Base-by-base conservation (phyloP, 2,888 invertebrate species). In the Kryphioiulus occultus region DNA sequence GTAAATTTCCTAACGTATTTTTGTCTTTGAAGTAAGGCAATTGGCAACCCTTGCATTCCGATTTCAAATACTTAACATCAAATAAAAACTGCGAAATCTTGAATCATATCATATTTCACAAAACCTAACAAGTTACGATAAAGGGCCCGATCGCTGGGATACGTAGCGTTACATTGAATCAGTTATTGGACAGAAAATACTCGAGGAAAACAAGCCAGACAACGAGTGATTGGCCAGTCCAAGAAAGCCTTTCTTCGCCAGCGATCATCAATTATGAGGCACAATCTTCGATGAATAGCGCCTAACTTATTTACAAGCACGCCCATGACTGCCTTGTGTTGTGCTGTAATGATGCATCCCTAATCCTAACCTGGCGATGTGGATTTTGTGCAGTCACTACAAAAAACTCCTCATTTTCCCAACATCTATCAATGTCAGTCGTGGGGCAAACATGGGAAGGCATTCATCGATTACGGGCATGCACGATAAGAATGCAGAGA, bases 371-470 rank as follows among this genome's bases (percentile, higher is more conserved):
- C 26, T 26, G 22, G 26, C 26, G 68, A 68, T 68, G 68, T 68
- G 68, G 68, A 68, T 68, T 68, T 26, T 68, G 26, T 53, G 68
- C n/a, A 68, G 68, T 26, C 68, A 68, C 26, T 12, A 68, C 68
- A 68, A 68, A 68, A 53, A 68, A 68, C 68, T 26, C 26, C 68
- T 68, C 68, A 68, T 68, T 68, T 68, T 68, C 68, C 26, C 68
- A 68, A 68, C 68, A 68, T 68, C 68, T 68, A 68, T 68, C 68
- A 68, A 68, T 68, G 68, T 68, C 68, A 68, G n/a, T 68, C 68
- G 22, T 26, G 68, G 26, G 68, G 68, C 22, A 26, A 68, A 68
- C 26, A 68, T 68, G 68, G 68, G 22, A 3, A 26, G 26, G 68
- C 68, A 68, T 59, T 59, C 59, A 59, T 26, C 68, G 68, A 68